A percentile compares a stretch with the other conserved stretches of the same genome.
These are phyloP conservation scores for Propithecus perrieri DNA, from an alignment of 2,797 vertebrate species.

Conservation along the genomic window DNA sequence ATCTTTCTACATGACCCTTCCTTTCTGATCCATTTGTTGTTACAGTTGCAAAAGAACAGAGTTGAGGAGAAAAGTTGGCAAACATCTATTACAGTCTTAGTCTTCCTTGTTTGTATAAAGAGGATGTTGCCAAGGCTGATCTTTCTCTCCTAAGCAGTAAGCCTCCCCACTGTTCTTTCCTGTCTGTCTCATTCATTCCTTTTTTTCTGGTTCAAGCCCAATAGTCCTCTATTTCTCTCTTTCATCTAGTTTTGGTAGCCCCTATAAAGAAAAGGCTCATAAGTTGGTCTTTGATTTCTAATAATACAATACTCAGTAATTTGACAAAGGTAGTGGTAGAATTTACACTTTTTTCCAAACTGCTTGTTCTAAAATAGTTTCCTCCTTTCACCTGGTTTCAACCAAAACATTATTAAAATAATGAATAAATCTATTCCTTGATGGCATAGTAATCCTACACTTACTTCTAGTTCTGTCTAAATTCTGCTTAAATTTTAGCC, in stretches of 20 bases:
- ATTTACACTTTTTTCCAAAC: neutral
- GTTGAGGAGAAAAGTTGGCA: neutral
- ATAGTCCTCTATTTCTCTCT: neutral
- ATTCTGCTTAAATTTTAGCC: conserved; percentile 11
- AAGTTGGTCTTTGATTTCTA: conserved; percentile 17
- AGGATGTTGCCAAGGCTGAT: neutral
- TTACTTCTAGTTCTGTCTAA: conserved; percentile 5
- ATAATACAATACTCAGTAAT: neutral
- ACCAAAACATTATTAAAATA: conserved; percentile 8
- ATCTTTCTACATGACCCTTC: neutral
- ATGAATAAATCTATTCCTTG: neutral
- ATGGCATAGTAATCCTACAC: neutral
- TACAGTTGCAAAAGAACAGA: neutral
- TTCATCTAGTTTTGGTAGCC: neutral
- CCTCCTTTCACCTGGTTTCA: conserved; percentile 2
- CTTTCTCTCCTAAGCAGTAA: neutral
- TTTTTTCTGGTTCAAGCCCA: neutral
- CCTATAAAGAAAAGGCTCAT: neutral
- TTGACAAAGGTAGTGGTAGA: neutral
- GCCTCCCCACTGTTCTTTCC: neutral
- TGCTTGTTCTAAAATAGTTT: conserved; percentile 4
- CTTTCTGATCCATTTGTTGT: neutral
- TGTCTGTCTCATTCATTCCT: neutral
- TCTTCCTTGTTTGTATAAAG: neutral
- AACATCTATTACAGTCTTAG: neutral